These are phyloP conservation scores for Camelus dromedarius DNA, from an alignment of 2,113 vertebrate species.

Conservation along the genomic window DNA sequence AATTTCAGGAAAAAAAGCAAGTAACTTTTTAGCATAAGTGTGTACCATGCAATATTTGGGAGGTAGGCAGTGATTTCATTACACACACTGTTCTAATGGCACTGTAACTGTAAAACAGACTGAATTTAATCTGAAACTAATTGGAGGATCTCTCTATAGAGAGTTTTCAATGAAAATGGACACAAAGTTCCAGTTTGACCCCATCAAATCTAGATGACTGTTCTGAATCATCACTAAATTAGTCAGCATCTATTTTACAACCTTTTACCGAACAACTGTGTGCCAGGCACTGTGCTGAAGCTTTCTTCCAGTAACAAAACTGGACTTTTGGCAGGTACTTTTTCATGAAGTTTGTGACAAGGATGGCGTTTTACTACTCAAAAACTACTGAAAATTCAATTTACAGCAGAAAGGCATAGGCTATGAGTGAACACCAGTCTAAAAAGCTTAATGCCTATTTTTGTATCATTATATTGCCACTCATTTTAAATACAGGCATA, in stretches of 20 bases:
- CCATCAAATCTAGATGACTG: not conserved
- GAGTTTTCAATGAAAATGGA: not conserved
- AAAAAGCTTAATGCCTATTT: conserved; percentile 29
- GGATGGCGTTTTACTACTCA: not conserved
- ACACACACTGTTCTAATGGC: not conserved
- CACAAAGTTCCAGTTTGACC: not conserved
- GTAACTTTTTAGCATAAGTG: not conserved
- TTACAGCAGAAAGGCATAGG: not conserved
- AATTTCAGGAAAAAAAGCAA: conserved; percentile 15
- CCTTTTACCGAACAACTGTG: not conserved
- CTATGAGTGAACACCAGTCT: not conserved
- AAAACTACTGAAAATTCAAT: not conserved
- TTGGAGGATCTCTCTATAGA: not conserved
- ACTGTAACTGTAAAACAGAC: not conserved
- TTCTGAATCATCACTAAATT: not conserved
- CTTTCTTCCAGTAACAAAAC: not conserved
- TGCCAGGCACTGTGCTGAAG: not conserved
- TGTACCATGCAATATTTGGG: not conserved
- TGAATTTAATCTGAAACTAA: conserved; percentile 23
- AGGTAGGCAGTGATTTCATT: not conserved
- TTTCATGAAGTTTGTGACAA: not conserved
- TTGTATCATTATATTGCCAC: conserved; percentile 8
- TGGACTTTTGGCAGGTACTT: not conserved
- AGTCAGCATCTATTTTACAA: not conserved
- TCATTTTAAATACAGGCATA: not conserved